A percentile compares a stretch with the other conserved stretches of the same genome.
Evolutionary conservation across 2,113 vertebrate species (phyloP).

Genomic region (Puffinus mauretanicus): DNA sequence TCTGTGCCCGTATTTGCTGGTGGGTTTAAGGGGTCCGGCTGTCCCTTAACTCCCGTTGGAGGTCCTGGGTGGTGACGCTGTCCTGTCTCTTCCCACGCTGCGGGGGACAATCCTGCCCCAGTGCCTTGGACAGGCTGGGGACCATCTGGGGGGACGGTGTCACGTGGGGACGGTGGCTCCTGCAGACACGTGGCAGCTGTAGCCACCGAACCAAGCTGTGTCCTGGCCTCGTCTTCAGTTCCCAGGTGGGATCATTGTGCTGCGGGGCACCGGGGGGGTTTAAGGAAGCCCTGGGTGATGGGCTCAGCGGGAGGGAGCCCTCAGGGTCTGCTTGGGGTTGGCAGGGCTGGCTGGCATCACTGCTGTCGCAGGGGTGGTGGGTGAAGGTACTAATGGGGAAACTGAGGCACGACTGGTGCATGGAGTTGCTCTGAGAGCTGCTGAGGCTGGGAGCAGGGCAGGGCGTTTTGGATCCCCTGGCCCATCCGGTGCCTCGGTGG

Average conservation of each 20-base stretch:
- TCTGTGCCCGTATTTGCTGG: neutral
- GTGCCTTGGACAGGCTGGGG: rapidly evolving
- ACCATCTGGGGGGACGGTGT: neutral
- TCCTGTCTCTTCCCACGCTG: neutral
- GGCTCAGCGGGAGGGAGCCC: neutral
- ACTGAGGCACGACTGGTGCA: neutral
- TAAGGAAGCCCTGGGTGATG: rapidly evolving
- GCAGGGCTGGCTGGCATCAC: neutral
- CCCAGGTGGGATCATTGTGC: neutral
- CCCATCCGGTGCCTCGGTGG: neutral
- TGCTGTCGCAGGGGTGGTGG: rapidly evolving
- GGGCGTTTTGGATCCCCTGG: rapidly evolving
- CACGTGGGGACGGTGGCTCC: neutral
- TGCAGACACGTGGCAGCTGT: neutral
- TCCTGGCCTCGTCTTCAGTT: neutral
- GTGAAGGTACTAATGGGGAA: neutral
- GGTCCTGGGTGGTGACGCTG: neutral
- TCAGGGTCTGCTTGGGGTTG: rapidly evolving
- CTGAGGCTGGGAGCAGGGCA: neutral
- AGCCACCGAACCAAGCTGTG: rapidly evolving
- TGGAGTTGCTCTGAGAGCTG: neutral
- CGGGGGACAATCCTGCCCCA: rapidly evolving
- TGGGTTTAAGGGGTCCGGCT: neutral
- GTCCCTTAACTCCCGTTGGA: neutral
- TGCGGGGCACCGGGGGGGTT: rapidly evolving